These are phyloP conservation scores for Nectonema munidae DNA, from an alignment of 2,888 invertebrate species.

Conservation along the genomic window DNA sequence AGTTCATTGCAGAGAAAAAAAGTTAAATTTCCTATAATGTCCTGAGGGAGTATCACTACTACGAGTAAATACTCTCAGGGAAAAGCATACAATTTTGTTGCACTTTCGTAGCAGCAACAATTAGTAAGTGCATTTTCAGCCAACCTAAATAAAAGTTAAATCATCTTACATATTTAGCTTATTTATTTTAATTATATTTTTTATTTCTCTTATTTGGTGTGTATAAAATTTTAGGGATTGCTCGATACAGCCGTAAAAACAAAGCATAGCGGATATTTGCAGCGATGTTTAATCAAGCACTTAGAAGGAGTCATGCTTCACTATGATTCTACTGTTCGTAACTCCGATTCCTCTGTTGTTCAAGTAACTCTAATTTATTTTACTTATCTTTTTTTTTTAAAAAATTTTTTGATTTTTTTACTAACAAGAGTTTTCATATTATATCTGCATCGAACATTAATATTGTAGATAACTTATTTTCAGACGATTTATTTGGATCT, in stretches of 20 bases:
- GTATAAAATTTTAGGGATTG: slow-evolving; percentile 34
- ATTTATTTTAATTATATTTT: background rate
- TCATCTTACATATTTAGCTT: background rate
- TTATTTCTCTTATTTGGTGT: background rate
- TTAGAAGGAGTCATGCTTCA: slow-evolving; percentile 64
- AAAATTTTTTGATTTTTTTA: too few relatives aligned
- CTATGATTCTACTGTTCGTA: slow-evolving; percentile 76
- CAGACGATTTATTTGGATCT: too few relatives aligned
- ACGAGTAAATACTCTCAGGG: too few relatives aligned
- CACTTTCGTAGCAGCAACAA: background rate
- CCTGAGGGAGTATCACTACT: too few relatives aligned
- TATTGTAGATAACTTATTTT: too few relatives aligned
- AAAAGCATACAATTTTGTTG: too few relatives aligned
- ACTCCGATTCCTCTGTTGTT: slow-evolving; percentile 60
- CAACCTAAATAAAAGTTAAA: background rate
- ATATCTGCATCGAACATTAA: too few relatives aligned
- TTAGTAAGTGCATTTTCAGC: background rate
- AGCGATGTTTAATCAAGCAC: slow-evolving; percentile 81
- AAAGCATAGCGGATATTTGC: slow-evolving; percentile 80
- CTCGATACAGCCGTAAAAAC: slow-evolving; percentile 99
- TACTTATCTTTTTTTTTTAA: too few relatives aligned
- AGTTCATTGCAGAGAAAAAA: too few relatives aligned
- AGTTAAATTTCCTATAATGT: too few relatives aligned
- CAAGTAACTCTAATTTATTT: slow-evolving; percentile 31
- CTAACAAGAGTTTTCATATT: too few relatives aligned